phyloP scores from a whole-genome alignment of 2,888 invertebrate species.

The Polyommatus icarus region DNA sequence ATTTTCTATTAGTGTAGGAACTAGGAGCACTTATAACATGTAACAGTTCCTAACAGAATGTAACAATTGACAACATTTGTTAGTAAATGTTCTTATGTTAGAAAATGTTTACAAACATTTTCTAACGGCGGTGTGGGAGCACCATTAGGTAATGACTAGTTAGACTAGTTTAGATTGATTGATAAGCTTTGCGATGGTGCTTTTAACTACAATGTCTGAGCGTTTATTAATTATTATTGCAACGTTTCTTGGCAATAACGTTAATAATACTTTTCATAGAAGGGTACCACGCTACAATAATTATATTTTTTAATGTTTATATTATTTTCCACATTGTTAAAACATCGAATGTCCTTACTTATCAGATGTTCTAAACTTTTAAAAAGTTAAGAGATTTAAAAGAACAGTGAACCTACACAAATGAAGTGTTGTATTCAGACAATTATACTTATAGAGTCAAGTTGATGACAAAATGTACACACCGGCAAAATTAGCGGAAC shows the following conservation, averaged over 20 bases:
- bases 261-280: not conserved
- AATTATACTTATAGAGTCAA: not conserved
- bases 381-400: not conserved
- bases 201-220: not conserved
- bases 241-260: not conserved
- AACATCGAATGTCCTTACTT: constrained; percentile 1
- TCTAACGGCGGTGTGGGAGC: no score
- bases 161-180: no score
- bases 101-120: no score
- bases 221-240: not conserved
- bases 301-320: not conserved
- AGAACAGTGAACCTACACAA: not conserved
- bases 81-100: no score
- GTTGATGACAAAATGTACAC: constrained; percentile 1
- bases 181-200: not conserved
- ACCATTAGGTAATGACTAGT: no score
- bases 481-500: no score
- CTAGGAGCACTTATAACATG: no score
- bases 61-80: no score
- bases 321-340: no score
- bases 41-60: no score
- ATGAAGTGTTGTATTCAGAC: not conserved
- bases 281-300: not conserved
- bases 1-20: no score
- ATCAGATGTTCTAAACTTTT: constrained; percentile 1